Conservation (phyloP, 2,797 vertebrate genomes). For the Pampus argenteus region DNA sequence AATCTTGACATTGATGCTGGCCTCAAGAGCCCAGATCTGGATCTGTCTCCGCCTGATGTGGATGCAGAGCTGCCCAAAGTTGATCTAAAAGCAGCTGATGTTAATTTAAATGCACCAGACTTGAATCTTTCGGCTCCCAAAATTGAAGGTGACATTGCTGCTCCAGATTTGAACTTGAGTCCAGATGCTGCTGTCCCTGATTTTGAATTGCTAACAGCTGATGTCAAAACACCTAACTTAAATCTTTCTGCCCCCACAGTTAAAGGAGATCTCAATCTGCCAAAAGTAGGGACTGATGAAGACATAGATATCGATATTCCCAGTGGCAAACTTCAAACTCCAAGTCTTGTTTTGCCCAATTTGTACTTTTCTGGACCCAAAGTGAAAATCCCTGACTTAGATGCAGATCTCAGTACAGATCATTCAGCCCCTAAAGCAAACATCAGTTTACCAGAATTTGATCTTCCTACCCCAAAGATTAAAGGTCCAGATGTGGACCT, state of each 20-base stretch:
- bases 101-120: conserved; percentile 44
- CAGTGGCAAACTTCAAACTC: not conserved
- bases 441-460: conserved; percentile 38
- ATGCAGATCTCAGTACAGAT: conserved; percentile 42
- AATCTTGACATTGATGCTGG: conserved; percentile 41
- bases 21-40: conserved; percentile 49
- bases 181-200: conserved; percentile 16
- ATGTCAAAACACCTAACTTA: conserved; percentile 11
- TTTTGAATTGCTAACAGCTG: conserved; percentile 35
- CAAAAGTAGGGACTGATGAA: not conserved
- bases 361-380: not conserved
- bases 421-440: conserved; percentile 46
- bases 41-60: conserved; percentile 44
- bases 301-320: not conserved
- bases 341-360: not conserved
- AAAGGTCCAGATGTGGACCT: conserved; percentile 35
- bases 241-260: conserved; percentile 22
- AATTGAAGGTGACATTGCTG: conserved; percentile 24
- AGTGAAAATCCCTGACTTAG: not conserved
- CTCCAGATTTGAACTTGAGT: conserved; percentile 36
- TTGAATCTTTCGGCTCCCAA: conserved; percentile 33
- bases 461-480: conserved; percentile 32
- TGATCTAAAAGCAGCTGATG: conserved; percentile 53
- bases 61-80: conserved; percentile 61
- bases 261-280: conserved; percentile 13